Conservation (phyloP, 2,888 invertebrate genomes). For the Sylvicola cinctus region DNA sequence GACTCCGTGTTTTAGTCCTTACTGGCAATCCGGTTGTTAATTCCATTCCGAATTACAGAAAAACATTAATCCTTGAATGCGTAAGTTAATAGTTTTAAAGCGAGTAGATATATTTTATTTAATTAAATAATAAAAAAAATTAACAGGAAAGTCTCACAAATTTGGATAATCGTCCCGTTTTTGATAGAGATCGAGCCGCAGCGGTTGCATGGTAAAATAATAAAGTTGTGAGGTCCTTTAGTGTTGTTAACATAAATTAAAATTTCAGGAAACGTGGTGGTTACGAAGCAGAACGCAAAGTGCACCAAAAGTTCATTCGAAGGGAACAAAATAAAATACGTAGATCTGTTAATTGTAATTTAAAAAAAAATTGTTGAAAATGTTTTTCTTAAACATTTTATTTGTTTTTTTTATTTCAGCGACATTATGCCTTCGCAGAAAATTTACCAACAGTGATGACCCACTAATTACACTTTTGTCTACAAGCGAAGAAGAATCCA, state of each 20-base stretch:
- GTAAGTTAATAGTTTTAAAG: constrained; percentile 22
- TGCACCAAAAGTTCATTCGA: too few relatives aligned
- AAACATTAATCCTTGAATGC: constrained; percentile 51
- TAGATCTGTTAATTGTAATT: too few relatives aligned
- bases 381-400: too few relatives aligned
- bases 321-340: too few relatives aligned
- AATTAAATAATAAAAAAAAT: constrained; percentile 4
- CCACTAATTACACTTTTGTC: too few relatives aligned
- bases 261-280: constrained; percentile 21
- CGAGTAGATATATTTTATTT: background rate
- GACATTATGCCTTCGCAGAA: too few relatives aligned
- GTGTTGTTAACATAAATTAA: background rate
- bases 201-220: constrained; percentile 71
- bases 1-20: constrained; percentile 57
- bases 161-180: constrained; percentile 79
- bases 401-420: too few relatives aligned
- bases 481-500: too few relatives aligned
- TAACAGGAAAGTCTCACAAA: constrained; percentile 53
- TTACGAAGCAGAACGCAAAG: constrained; percentile 17
- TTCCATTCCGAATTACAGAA: constrained; percentile 65
- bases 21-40: constrained; percentile 79
- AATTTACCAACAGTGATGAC: too few relatives aligned
- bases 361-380: too few relatives aligned
- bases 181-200: constrained; percentile 74
- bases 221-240: background rate